Conservation (phyloP, 2,888 invertebrate genomes). For the Amorpha juglandis region DNA sequence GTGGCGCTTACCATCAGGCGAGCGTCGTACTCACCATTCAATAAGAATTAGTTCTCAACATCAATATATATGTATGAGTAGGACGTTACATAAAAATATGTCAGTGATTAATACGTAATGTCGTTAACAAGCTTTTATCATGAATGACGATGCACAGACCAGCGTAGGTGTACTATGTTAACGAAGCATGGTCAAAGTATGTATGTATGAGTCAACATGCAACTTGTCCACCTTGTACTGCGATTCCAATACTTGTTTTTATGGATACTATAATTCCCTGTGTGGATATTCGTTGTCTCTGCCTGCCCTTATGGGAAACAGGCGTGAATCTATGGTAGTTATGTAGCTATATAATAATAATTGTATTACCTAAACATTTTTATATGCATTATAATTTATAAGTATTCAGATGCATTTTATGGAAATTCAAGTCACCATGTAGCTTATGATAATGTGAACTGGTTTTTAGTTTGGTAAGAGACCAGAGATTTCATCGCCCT, state of each 20-base stretch:
- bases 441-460: constrained; percentile 22
- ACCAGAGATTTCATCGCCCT: constrained; percentile 36
- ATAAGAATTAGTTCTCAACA: no score
- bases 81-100: not conserved
- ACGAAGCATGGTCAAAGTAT: not conserved
- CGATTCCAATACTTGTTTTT: constrained; percentile 15
- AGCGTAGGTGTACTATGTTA: constrained; percentile 23
- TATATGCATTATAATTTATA: no score
- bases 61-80: not conserved
- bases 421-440: not conserved
- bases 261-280: not conserved
- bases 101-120: not conserved
- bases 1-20: no score
- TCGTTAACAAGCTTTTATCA: not conserved
- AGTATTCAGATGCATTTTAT: not conserved
- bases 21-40: no score
- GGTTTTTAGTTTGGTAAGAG: constrained; percentile 21
- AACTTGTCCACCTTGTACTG: constrained; percentile 15
- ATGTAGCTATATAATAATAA: no score
- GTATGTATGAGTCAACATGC: constrained; percentile 11
- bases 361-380: no score
- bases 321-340: no score
- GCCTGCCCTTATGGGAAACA: no score
- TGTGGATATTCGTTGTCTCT: no score
- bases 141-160: constrained; percentile 17